phyloP scores from a whole-genome alignment of 1,140 invertebrate species.

The Ostrea edulis region DNA sequence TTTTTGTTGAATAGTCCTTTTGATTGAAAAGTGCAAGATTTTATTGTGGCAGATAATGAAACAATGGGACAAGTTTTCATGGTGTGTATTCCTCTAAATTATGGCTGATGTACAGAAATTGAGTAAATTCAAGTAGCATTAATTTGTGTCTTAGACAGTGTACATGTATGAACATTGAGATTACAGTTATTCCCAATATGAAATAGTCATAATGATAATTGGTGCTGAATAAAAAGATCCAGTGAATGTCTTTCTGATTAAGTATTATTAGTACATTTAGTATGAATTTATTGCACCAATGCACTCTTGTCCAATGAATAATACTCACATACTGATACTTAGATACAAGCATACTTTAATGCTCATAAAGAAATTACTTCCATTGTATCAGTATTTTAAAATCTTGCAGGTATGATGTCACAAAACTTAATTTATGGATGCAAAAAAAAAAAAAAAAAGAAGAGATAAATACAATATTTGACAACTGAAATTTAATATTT shows the following conservation, averaged over 20 bases:
- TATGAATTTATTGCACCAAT: not conserved
- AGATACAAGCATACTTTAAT: not conserved
- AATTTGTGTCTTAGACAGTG: not conserved
- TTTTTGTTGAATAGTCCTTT: not conserved
- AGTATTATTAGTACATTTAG: not conserved
- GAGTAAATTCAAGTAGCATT: not conserved
- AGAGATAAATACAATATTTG: no score
- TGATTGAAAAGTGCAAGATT: not conserved
- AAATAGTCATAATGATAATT: not conserved
- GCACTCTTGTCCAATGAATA: constrained; percentile 9
- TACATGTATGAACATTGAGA: not conserved
- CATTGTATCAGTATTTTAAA: not conserved
- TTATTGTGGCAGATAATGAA: no score
- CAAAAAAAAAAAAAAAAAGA: no score
- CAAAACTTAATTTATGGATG: no score
- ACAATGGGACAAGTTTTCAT: no score
- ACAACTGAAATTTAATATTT: not conserved
- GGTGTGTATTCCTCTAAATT: not conserved
- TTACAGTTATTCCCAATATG: not conserved
- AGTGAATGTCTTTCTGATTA: not conserved
- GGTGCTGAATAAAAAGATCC: not conserved
- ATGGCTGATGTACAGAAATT: not conserved
- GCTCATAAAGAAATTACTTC: not conserved
- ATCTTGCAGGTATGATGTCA: not conserved
- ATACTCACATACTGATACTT: constrained; percentile 11